Evolutionary conservation across 1,140 invertebrate species (phyloP), one percentile per base, ranked within the genome.

Genomic region (Drosophila willistoni): DNA sequence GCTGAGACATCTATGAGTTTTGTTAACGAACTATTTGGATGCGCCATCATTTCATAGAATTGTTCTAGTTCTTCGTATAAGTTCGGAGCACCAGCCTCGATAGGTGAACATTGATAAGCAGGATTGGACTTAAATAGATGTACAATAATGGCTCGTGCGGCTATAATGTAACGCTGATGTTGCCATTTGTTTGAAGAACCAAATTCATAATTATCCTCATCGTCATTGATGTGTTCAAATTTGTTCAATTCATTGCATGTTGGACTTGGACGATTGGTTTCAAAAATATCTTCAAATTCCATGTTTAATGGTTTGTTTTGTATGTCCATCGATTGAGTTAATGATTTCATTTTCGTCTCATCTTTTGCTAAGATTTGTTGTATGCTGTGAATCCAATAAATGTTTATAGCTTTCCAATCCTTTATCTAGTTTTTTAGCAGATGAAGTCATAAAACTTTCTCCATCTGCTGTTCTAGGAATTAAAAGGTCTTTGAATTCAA

Each of bases 51-150:
- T 47, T 86, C 82, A 1, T 44, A 14, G 9, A 87, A 71, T 56
- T 86, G 79, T 0, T 64, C 36, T 14, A 86, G 19, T 17, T 87
- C 71, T 7, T 87, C 83, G n/a, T 47, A 76, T 41, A 82, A 73
- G 54, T 71, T 39, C 1, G 64, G 59, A 1, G 33, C 57, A 22
- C 61, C n/a, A 0, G 6, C 25, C 22, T 65, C 47, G 9, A 7
- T 7, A 0, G 13, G 4, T 0, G 12, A 5, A 6, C 63, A 63
- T 1, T 66, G 61, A 42, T 76, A 82, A 4, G 63, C 33, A 1
- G 79, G 67, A 63, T 83, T 83, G 10, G 69, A 68, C 13, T 82
- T 71, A 4, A 86, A 73, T 3, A 60, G 54, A 6, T 67, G 17
- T n/a, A 79, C 10, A 17, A 86, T 57, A 9, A 9, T 51, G 4